Percentiles rank a stretch among this genome's conserved stretches.
Conservation (phyloP, 2,797 vertebrate genomes). For the Rhincodon typus region DNA sequence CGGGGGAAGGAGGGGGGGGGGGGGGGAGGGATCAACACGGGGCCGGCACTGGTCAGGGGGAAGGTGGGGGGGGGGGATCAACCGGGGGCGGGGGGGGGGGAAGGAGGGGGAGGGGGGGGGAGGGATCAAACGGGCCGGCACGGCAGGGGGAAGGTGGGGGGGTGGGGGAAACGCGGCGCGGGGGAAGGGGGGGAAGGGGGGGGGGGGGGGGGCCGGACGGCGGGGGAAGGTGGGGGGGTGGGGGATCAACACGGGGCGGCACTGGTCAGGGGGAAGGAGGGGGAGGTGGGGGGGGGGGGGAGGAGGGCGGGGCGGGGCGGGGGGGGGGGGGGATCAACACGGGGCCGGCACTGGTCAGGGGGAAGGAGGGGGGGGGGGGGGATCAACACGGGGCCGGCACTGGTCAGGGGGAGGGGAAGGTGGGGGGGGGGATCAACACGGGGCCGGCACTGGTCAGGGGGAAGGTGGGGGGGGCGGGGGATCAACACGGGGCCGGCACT, state of each 20-base stretch:
- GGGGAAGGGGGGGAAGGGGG: neutral
- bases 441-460: too few relatives aligned
- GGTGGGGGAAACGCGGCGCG: neutral
- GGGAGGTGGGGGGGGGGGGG: neutral
- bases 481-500: too few relatives aligned
- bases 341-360: neutral
- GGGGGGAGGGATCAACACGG: neutral
- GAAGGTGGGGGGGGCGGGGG: too few relatives aligned
- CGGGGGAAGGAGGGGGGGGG: neutral
- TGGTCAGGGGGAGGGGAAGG: too few relatives aligned
- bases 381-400: too few relatives aligned
- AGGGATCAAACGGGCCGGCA: too few relatives aligned
- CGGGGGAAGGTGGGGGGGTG: neutral
- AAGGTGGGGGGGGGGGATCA: neutral
- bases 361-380: neutral
- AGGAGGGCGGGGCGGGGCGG: neutral
- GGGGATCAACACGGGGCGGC: too few relatives aligned
- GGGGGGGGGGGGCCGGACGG: too few relatives aligned
- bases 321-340: too few relatives aligned
- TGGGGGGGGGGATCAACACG: too few relatives aligned
- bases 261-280: neutral
- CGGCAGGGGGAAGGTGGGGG: too few relatives aligned
- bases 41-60: too few relatives aligned
- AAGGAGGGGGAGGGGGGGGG: neutral
- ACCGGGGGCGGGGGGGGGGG: neutral